phyloP scores from a whole-genome alignment of 2,797 vertebrate species.

The Clamator glandarius region DNA sequence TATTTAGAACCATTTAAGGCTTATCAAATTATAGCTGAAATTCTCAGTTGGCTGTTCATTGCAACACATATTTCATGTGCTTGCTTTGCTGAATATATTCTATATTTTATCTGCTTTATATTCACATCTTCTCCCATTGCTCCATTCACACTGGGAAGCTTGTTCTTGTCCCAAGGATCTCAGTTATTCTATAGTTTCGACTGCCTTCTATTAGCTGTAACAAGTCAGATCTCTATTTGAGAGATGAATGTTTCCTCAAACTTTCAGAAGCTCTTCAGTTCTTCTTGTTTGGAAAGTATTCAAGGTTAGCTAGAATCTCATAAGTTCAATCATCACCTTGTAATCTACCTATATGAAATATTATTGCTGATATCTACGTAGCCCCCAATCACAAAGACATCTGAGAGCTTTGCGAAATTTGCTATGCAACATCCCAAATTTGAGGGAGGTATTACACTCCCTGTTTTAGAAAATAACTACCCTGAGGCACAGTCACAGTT shows the following conservation, averaged over 20 bases:
- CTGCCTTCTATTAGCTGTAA: neutral
- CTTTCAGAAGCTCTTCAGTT: neutral
- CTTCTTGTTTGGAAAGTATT: neutral
- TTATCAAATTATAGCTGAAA: neutral
- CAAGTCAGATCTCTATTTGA: neutral
- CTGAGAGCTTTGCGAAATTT: neutral
- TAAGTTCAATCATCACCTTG: neutral
- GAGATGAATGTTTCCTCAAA: neutral
- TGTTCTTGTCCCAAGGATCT: neutral
- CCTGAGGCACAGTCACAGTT: neutral
- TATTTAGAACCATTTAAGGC: neutral
- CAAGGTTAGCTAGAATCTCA: neutral
- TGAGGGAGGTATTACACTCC: neutral
- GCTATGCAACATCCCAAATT: neutral
- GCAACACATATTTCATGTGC: neutral
- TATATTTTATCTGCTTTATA: conserved; percentile 1
- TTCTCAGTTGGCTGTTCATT: neutral
- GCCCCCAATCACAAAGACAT: neutral
- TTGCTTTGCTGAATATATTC: neutral
- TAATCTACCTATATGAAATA: neutral
- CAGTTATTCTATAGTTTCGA: neutral
- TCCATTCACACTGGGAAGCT: neutral
- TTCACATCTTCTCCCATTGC: neutral
- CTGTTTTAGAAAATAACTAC: neutral
- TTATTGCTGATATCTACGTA: neutral